Conservation (phyloP, 2,888 invertebrate species). For the Bembecia ichneumoniformis region DNA sequence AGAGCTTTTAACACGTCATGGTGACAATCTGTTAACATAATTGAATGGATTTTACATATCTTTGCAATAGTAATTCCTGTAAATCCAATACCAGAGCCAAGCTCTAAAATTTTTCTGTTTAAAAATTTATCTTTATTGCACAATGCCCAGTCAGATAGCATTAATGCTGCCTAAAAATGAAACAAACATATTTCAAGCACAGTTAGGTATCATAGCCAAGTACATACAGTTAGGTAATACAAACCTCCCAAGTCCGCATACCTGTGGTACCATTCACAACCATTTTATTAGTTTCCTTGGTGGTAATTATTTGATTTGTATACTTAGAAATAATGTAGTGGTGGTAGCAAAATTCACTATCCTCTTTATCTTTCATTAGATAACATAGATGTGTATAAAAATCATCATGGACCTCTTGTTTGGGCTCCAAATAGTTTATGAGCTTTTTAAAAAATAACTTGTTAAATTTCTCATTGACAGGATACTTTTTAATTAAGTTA, state of each 20-base stretch:
- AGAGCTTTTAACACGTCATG: conserved; percentile 75
- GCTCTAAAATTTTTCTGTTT: conserved; percentile 76
- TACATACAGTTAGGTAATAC: conserved; percentile 9
- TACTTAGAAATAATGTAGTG: conserved; percentile 72
- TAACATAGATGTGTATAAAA: conserved; percentile 75
- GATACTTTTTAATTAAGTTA: conserved; percentile 68
- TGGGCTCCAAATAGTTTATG: conserved; percentile 70
- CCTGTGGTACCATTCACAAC: conserved; percentile 86
- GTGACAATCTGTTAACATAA: conserved; percentile 81
- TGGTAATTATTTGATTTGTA: conserved; percentile 54
- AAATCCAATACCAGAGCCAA: conserved; percentile 85
- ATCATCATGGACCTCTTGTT: conserved; percentile 75
- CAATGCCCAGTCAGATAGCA: conserved; percentile 80
- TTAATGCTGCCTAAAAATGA: conserved; percentile 76
- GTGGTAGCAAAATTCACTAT: conserved; percentile 64
- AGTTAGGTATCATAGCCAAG: conserved; percentile 1
- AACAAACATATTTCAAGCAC: no score
- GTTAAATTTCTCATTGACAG: conserved; percentile 75
- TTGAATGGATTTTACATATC: conserved; percentile 62
- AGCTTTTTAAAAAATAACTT: conserved; percentile 77
- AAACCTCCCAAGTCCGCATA: conserved; percentile 84
- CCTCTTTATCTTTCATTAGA: conserved; percentile 46
- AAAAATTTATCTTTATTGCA: conserved; percentile 62
- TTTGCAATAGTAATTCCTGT: conserved; percentile 76
- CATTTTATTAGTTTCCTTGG: conserved; percentile 80